Evolutionary conservation across 2,888 invertebrate genomes (phyloP).

Genomic region (Drosophila falleni): DNA sequence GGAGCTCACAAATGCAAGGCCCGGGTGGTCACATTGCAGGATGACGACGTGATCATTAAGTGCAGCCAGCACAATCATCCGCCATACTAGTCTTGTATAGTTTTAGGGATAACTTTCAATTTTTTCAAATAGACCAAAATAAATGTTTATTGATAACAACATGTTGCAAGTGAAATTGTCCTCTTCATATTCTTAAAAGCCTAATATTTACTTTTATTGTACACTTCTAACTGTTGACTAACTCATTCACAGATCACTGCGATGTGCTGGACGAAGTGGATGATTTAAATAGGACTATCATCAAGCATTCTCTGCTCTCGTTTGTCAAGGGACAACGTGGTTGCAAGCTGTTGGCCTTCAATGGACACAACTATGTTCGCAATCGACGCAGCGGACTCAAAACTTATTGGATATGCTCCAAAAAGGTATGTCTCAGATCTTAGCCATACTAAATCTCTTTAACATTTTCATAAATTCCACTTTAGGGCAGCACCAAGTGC

Average conservation of each 20-base stretch:
- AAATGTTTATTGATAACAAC: constrained; percentile 38
- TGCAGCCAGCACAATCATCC: constrained; percentile 85
- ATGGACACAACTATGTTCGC: constrained; percentile 84
- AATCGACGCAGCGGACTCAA: constrained; percentile 84
- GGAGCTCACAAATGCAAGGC: constrained; percentile 85
- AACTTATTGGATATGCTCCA: constrained; percentile 85
- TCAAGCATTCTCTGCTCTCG: constrained; percentile 73
- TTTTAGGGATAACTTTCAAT: constrained; percentile 29
- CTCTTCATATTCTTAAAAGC: neutral
- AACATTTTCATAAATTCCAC: neutral
- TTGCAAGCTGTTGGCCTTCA: constrained; percentile 82
- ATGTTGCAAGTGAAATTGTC: constrained; percentile 17
- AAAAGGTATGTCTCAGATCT: constrained; percentile 76
- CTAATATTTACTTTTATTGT: neutral
- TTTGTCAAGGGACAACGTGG: constrained; percentile 84
- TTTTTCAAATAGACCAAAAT: constrained; percentile 11
- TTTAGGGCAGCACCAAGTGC: constrained; percentile 85
- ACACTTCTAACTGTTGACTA: constrained; percentile 10
- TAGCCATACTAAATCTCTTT: neutral
- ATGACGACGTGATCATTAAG: constrained; percentile 84
- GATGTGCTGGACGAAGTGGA: constrained; percentile 34
- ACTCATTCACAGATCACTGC: constrained; percentile 41
- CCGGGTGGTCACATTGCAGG: constrained; percentile 84
- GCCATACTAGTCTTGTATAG: constrained; percentile 81
- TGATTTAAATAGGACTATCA: constrained; percentile 33